A percentile compares a stretch with the other conserved stretches of the same genome.
These are phyloP conservation scores for Diaperis boleti DNA, from an alignment of 2,888 invertebrate species.

Conservation along the genomic window DNA sequence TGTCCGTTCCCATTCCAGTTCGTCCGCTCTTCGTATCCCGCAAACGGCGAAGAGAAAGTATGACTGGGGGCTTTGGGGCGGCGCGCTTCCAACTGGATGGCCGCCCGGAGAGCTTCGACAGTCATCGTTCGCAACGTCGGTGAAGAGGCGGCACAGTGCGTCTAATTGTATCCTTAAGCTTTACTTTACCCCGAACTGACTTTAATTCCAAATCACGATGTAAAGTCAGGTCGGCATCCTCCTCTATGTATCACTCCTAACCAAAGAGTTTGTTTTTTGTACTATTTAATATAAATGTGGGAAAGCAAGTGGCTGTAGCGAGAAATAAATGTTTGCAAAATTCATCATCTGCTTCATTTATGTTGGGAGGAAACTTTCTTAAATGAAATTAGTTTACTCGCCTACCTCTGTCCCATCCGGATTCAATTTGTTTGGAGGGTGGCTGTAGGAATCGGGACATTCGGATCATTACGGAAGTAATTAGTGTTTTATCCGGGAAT, in stretches of 20 bases:
- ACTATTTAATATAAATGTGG: conserved; percentile 7
- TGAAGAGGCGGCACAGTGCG: conserved; percentile 55
- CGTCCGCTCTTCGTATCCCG: conserved; percentile 79
- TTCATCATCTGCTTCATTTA: neutral
- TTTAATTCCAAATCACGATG: too few species aligned
- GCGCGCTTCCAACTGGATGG: conserved; percentile 60
- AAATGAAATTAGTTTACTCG: conserved; percentile 16
- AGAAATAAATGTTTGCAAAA: conserved; percentile 17
- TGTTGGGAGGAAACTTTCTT: neutral
- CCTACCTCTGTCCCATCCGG: neutral
- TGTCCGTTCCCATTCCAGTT: conserved; percentile 70
- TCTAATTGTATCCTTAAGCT: conserved; percentile 49
- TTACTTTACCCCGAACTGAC: too few species aligned
- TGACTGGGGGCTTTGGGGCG: conserved; percentile 75
- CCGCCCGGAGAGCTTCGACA: conserved; percentile 58
- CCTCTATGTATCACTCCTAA: neutral
- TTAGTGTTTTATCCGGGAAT: conserved; percentile 9
- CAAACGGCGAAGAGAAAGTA: conserved; percentile 84
- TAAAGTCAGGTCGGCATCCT: too few species aligned
- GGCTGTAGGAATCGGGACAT: neutral
- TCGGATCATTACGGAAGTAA: neutral
- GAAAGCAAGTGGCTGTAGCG: neutral
- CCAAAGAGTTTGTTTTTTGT: conserved; percentile 6
- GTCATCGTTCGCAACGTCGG: conserved; percentile 60
- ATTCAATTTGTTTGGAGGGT: neutral